Base-by-base conservation (phyloP, 37 sponge, comb jelly and placozoan genomes). In the Hexactinellida sp. region DNA sequence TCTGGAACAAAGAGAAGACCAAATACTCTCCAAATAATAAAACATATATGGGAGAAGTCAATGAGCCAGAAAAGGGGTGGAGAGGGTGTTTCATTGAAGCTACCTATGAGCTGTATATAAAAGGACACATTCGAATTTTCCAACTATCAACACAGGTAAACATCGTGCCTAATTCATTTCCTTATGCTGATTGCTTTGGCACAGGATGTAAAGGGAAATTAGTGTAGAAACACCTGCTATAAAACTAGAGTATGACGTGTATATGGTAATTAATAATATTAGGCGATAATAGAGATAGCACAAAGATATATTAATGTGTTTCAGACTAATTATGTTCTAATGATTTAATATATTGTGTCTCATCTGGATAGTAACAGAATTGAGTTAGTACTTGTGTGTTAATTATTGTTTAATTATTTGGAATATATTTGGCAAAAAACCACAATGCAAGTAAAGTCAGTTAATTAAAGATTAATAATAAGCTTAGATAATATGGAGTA, bases 131-230 rank as follows among this genome's bases (percentile, higher is more conserved):
- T n/a, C 32, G 13, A 24, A 83, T 89, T 35, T 85, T 88, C 47
- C 88, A 90, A 84, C 87, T 90, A 34, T 89, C 96, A 32, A 93
- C 96, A 54, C 93, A 95, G 54, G 94, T 92, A 9, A 93, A 95
- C 85, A 95, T 95, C 23, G 84, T 95, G 0, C 96, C 96, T 36
- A 76, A 88, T 76, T 90, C 87, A 0, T 93, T 90, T 71, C 92
- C 93, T n/a, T 95, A 88, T 54, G 88, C 92, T 25, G 93, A 93
- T 30, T 95, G 96, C 84, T 88, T 89, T 85, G 96, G 96, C 25
- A 34, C 30, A 5, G 90, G 84, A 1, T 95, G 96, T 54, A 36
- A 36, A 7, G 96, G 96, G 16, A 85, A 21, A 1, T 88, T 93
- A 30, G 88, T 93, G 0, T 93, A 38, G 55, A 47, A 47, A 47